Evolutionary conservation across 2,797 vertebrate species (phyloP).

Genomic region (Platalea minor): DNA sequence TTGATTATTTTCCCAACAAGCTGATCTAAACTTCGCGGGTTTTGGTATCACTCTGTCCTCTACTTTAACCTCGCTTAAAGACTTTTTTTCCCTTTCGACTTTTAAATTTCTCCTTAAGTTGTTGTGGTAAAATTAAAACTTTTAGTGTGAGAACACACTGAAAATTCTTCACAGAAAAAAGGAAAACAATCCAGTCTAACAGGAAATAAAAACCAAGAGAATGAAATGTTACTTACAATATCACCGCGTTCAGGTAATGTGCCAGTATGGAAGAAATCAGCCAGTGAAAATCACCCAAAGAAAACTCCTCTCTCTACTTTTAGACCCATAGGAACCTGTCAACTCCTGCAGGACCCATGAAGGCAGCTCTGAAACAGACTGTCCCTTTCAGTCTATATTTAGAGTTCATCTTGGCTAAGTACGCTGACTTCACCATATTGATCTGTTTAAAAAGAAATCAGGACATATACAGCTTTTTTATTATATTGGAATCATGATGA

Average conservation of each 20-base stretch:
- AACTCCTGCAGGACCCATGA: background rate
- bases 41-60: background rate
- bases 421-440: background rate
- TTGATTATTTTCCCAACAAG: background rate
- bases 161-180: background rate
- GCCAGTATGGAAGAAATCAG: background rate
- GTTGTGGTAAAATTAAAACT: background rate
- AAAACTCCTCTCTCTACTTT: constrained; percentile 12
- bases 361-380: constrained; percentile 38
- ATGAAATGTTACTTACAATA: constrained; percentile 71
- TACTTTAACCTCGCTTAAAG: background rate
- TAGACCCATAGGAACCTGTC: background rate
- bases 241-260: background rate
- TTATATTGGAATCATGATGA: background rate
- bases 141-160: background rate
- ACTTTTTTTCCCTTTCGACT: background rate
- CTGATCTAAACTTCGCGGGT: background rate
- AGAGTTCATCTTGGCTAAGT: constrained; percentile 51
- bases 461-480: background rate
- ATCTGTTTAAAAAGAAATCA: background rate
- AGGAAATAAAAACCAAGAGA: background rate
- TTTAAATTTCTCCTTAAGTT: background rate
- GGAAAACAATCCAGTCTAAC: background rate
- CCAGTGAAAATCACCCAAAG: background rate
- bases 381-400: constrained; percentile 64